A percentile compares a stretch with the other conserved stretches of the same genome.
These are phyloP conservation scores for Pseudochirops cupreus DNA, from an alignment of 2,797 vertebrate genomes.

Conservation along the genomic window DNA sequence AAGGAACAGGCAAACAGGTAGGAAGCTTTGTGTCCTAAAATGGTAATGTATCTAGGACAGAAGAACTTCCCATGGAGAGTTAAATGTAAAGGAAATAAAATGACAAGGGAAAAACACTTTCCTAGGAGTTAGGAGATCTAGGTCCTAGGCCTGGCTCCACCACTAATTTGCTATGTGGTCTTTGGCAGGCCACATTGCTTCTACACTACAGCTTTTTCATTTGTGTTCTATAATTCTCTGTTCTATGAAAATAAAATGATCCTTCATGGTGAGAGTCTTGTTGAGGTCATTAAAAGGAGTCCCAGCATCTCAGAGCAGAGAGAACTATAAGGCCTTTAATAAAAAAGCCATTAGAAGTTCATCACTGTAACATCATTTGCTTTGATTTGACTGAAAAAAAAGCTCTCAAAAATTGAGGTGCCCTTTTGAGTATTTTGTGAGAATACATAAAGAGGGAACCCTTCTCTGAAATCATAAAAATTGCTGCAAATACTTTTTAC, in stretches of 20 bases:
- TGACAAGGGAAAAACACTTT: neutral
- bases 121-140: neutral
- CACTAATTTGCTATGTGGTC: neutral
- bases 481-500: neutral
- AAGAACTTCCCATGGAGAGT: neutral
- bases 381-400: neutral
- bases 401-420: neutral
- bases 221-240: neutral
- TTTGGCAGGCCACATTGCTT: neutral
- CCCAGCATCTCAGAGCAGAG: neutral
- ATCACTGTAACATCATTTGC: neutral
- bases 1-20: neutral
- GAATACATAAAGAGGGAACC: neutral
- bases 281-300: neutral
- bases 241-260: neutral
- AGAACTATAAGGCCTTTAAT: neutral
- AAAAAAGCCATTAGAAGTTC: neutral
- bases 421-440: neutral
- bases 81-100: constrained; percentile 1
- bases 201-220: neutral
- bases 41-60: neutral
- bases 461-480: neutral
- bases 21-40: neutral
- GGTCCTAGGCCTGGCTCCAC: neutral
- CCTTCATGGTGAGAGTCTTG: neutral